phyloP scores from a whole-genome alignment of 2,113 vertebrate genomes.

The Macaca mulatta region DNA sequence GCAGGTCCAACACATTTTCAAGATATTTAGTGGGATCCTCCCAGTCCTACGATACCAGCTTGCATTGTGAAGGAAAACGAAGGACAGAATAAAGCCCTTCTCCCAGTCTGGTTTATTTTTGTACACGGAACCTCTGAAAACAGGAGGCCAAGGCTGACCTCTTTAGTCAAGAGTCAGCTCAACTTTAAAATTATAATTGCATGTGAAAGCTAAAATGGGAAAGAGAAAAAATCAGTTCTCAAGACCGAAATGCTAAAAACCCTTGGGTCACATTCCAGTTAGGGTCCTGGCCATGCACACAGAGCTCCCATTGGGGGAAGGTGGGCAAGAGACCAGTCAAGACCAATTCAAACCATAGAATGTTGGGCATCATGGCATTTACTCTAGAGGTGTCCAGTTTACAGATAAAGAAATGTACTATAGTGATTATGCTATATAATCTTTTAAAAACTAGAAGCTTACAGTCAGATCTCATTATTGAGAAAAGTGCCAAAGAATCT shows the following conservation, averaged over 20 bases:
- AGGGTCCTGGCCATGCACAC: slow-evolving; percentile 7
- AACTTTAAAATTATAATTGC: slow-evolving; percentile 78
- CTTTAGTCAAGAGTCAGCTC: slow-evolving; percentile 72
- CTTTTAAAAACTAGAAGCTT: slow-evolving; percentile 6
- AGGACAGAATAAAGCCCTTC: neutral
- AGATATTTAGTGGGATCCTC: neutral
- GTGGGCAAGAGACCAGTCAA: slow-evolving; percentile 36
- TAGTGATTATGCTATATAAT: neutral
- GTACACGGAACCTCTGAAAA: slow-evolving; percentile 59
- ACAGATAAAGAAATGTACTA: slow-evolving; percentile 26
- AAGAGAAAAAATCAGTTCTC: slow-evolving; percentile 74
- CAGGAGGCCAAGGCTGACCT: slow-evolving; percentile 69
- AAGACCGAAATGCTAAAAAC: slow-evolving; percentile 71
- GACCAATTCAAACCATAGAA: neutral
- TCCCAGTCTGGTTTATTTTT: slow-evolving; percentile 69
- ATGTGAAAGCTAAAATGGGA: slow-evolving; percentile 79
- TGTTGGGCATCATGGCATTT: slow-evolving; percentile 3
- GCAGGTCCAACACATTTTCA: neutral
- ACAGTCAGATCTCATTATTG: neutral
- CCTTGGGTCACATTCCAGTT: slow-evolving; percentile 71
- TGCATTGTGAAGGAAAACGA: neutral
- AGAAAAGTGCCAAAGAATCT: neutral
- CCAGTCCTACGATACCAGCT: neutral
- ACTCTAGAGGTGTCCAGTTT: slow-evolving; percentile 45
- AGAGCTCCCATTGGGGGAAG: slow-evolving; percentile 42